Conservation (phyloP, 2,797 vertebrate species). For the Fistularia tabacaria region DNA sequence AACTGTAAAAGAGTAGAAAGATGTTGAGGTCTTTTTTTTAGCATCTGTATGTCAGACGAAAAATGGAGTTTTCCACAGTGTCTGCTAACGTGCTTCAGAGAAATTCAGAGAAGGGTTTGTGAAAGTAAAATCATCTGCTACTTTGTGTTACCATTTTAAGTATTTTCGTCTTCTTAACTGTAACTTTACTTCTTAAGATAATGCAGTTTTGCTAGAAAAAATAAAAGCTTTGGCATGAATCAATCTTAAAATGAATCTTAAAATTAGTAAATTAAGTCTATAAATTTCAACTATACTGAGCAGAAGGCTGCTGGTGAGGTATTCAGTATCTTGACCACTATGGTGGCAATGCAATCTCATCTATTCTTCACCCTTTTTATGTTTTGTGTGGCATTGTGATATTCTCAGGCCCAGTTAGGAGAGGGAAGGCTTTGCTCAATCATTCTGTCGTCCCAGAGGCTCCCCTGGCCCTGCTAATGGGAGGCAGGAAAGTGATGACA, state of each 20-base stretch:
- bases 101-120: slow-evolving; percentile 9
- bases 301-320: too few relatives aligned
- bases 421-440: slow-evolving; percentile 40
- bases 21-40: slow-evolving; percentile 5
- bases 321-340: slow-evolving; percentile 33
- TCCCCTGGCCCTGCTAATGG: slow-evolving; percentile 53
- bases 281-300: too few relatives aligned
- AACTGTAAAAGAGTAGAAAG: slow-evolving; percentile 8
- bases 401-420: slow-evolving; percentile 35
- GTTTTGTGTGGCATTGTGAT: slow-evolving; percentile 35
- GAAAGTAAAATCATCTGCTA: neutral
- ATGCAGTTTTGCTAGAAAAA: neutral
- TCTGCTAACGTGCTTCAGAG: slow-evolving; percentile 29
- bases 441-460: slow-evolving; percentile 41
- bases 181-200: neutral
- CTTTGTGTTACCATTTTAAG: too few relatives aligned
- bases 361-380: slow-evolving; percentile 33
- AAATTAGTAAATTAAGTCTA: too few relatives aligned
- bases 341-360: slow-evolving; percentile 37
- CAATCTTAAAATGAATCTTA: too few relatives aligned
- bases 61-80: slow-evolving; percentile 19
- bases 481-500: slow-evolving; percentile 73
- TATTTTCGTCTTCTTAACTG: neutral
- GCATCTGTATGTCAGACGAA: neutral
- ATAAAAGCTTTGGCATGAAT: too few relatives aligned